Base-by-base conservation (phyloP, 2,888 invertebrate species). In the Pterostichus niger region DNA sequence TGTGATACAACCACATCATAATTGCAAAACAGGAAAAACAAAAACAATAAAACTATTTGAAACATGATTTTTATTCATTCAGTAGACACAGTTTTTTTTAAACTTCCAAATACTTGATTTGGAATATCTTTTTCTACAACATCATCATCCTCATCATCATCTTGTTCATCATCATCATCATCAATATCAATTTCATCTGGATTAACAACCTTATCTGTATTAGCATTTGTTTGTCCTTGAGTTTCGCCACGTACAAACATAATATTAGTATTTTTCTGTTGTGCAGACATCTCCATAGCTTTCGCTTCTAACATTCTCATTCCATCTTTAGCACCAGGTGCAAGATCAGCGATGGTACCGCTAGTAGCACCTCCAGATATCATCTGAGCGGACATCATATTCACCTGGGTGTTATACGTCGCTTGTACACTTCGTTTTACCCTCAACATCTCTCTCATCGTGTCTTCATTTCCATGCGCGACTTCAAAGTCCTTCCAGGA, bases 401-500 rank as follows among this genome's bases (percentile, higher is more conserved):
- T 99, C 52, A 94, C 94, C 92, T 99, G 98, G 0, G 99, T 99
- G 89, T 99, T 99, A 89, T 98, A 99, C 87, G 97, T 97, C 4
- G 99, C 99, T 91, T 99, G 98, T 0, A 99, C 97, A 88, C 98
- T 98, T 86, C 99, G 94, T 91, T 99, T 98, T 85, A 99, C 98
- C 87, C 99, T 93, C 86, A 99, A 91, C 99, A 99, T 99, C 91
- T 99, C 99, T 64, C 99, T 93, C 94, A 99, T 98, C 0, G 99
- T 99, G 88, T 99, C 99, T 90, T 99, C 99, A 91, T 99, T 99
- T 13, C 99, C 99, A 90, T 99, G 99, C 71, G 97, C 94, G 15
- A 99, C 97, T 91, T 99, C 99, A 91, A 99, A 99, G 88, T 99
- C 98, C 89, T 99, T 98, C 99, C 99, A 99, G 0, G 97, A 96